Base-by-base conservation (phyloP, 2,113 vertebrate genomes). In the Aegithalos caudatus region DNA sequence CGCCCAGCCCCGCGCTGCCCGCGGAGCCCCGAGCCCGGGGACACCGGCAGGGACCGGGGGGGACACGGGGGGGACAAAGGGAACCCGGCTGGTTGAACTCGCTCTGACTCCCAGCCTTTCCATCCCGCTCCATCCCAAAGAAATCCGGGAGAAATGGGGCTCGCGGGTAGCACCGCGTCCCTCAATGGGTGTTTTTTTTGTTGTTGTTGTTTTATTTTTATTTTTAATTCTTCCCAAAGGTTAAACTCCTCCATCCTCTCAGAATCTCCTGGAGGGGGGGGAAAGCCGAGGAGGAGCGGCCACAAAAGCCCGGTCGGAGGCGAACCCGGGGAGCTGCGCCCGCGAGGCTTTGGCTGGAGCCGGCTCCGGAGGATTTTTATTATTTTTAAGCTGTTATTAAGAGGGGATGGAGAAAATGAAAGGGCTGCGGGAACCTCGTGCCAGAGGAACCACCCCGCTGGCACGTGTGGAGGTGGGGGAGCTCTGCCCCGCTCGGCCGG, bases 101-200 rank as follows among this genome's bases (percentile, higher is more conserved):
- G 89, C 70, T 84, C 48, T 95, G 95, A 94, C 95, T 95, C 95
- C 7, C 80, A 81, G 88, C 91, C n/a, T n/a, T n/a, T n/a, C n/a
- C n/a, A n/a, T n/a, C n/a, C n/a, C n/a, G n/a, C n/a, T n/a, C n/a
- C n/a, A n/a, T n/a, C 88, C 88, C 83, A 35, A 88, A 88, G 67
- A 79, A 79, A 92, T 58, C 90, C 92, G 8, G 44, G 33, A 66
- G 54, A 86, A 96, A 92, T 78, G 27, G 48, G 89, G 53, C 58
- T 88, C 48, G 50, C 93, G 84, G 95, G 95, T 92, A 85, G 69
- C 93, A 4, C 57, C 60, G 2, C 74, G 45, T n/a, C 69, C 64
- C 69, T 7, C 15, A 42, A 42, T 12, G 40, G 40, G 40, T 12
- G 40, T 42, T 42, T 40, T 12, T 40, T 40, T 42, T n/a, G 40